Conservation (phyloP, 2,113 vertebrate species). For the Oreochromis aureus region DNA sequence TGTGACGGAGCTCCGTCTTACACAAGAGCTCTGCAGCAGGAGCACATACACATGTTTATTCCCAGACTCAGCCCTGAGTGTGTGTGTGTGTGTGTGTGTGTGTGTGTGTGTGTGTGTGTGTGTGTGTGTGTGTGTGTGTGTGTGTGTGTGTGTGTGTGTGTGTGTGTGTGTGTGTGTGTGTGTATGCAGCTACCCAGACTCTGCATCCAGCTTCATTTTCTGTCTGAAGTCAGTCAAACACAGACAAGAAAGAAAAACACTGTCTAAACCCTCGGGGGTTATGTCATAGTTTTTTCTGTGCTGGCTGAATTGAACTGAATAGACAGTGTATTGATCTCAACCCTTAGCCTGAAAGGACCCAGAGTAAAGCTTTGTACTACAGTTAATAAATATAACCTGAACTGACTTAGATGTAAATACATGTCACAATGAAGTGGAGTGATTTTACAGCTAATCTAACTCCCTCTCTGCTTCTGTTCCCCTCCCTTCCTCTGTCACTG, state of each 20-base stretch:
- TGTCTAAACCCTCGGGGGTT: neutral
- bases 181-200: neutral
- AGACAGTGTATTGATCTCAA: neutral
- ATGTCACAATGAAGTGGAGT: neutral
- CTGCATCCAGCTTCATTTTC: neutral
- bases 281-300: neutral
- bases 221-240: neutral
- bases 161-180: neutral
- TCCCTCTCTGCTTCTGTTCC: neutral
- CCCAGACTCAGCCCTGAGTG: neutral
- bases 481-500: constrained; percentile 4
- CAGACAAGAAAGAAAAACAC: neutral
- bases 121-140: too few relatives aligned
- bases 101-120: too few relatives aligned
- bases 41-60: neutral
- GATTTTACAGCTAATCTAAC: constrained; percentile 1
- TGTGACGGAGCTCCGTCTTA: constrained; percentile 43
- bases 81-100: neutral
- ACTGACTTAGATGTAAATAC: neutral
- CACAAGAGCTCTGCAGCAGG: constrained; percentile 50
- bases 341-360: neutral
- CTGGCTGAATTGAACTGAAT: neutral
- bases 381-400: neutral
- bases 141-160: too few relatives aligned
- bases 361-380: neutral